phyloP scores from a whole-genome alignment of 2,797 vertebrate species.

The Pipistrellus pygmaeus region DNA sequence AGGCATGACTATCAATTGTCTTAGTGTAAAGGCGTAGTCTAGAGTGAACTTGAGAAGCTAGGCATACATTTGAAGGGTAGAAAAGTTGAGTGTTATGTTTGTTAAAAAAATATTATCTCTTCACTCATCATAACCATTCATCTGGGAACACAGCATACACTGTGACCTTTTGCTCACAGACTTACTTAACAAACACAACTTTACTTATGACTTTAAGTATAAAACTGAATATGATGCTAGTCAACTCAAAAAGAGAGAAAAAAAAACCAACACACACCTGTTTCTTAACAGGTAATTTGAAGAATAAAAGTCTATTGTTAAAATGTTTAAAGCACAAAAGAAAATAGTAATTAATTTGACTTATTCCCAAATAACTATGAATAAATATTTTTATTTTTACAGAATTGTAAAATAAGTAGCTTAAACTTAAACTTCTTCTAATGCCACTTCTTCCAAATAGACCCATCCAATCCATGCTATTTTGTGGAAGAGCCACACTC shows the following conservation, averaged over 20 bases:
- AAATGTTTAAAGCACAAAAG: background rate
- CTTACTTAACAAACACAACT: background rate
- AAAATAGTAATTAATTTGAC: background rate
- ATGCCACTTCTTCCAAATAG: no score
- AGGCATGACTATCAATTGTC: background rate
- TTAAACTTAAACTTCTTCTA: no score
- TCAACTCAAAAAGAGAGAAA: background rate
- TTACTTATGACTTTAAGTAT: background rate
- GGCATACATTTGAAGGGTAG: background rate
- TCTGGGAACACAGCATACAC: background rate
- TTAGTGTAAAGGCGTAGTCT: background rate
- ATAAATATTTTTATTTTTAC: background rate
- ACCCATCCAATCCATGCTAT: no score
- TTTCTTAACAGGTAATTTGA: background rate
- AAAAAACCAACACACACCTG: background rate
- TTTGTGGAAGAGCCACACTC: no score
- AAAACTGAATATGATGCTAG: background rate
- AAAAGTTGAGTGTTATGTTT: background rate
- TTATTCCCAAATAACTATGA: constrained; percentile 5
- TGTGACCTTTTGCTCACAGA: background rate
- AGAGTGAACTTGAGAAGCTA: background rate
- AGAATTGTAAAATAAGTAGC: constrained; percentile 3
- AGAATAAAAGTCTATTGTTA: background rate
- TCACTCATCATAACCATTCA: no score
- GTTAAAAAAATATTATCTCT: background rate